A percentile compares a stretch with the other conserved stretches of the same genome.
These are phyloP conservation scores for Campoplex nolae DNA, from an alignment of 2,888 invertebrate genomes.

Conservation along the genomic window DNA sequence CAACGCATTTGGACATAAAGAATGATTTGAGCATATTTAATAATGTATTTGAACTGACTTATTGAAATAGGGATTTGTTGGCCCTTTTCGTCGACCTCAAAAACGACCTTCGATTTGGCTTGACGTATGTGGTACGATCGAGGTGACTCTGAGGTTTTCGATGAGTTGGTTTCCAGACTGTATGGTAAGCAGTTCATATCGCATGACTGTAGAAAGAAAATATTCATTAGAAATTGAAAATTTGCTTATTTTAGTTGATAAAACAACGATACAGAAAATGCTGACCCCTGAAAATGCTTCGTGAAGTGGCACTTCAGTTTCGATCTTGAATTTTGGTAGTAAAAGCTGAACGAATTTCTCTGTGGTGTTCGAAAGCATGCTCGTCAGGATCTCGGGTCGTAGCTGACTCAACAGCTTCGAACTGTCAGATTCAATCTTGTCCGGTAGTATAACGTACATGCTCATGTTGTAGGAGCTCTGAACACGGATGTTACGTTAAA, in stretches of 20 bases:
- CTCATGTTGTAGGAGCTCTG: no score
- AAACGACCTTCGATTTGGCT: not conserved
- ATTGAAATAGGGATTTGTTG: not conserved
- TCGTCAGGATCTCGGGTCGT: no score
- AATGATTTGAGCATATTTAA: no score
- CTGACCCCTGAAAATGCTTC: not conserved
- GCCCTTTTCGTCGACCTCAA: not conserved
- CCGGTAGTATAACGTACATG: no score
- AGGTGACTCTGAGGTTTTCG: not conserved
- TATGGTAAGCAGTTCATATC: not conserved
- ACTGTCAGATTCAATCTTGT: no score
- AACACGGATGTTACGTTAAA: no score
- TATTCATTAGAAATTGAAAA: not conserved
- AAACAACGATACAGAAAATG: not conserved
- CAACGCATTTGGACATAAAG: no score
- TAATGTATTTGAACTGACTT: not conserved
- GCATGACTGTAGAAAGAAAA: not conserved
- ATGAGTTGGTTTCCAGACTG: not conserved
- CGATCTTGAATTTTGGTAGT: not conserved
- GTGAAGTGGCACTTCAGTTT: not conserved
- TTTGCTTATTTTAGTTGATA: not conserved
- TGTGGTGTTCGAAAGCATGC: no score
- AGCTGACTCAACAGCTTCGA: no score
- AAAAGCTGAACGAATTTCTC: not conserved
- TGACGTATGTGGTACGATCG: not conserved